A percentile compares a stretch with the other conserved stretches of the same genome.
Conservation (phyloP, 2,113 vertebrate species). For the Furnarius figulus region DNA sequence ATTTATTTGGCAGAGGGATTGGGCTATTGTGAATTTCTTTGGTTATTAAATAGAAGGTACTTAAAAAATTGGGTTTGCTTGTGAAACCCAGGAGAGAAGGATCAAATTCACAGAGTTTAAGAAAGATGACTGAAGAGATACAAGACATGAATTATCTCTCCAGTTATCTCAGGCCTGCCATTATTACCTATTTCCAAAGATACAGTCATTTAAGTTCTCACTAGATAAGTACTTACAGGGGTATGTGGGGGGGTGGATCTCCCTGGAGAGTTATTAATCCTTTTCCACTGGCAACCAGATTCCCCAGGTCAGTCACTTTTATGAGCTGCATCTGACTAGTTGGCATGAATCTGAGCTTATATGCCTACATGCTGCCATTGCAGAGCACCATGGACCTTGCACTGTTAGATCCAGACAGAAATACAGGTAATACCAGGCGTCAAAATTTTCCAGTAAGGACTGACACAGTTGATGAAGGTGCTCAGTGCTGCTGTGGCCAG, state of each 20-base stretch:
- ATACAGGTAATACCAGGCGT: neutral
- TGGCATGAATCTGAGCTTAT: neutral
- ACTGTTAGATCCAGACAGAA: neutral
- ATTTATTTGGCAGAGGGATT: constrained; percentile 15
- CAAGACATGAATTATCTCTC: neutral
- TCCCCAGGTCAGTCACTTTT: neutral
- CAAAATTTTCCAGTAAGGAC: fast-evolving
- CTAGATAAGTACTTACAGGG: neutral
- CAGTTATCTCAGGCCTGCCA: neutral
- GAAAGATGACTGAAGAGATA: neutral
- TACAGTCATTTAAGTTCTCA: neutral
- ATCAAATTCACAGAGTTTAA: neutral
- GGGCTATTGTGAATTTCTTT: neutral
- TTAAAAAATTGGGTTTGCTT: neutral
- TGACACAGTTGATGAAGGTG: neutral
- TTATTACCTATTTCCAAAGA: neutral
- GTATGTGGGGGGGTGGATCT: neutral
- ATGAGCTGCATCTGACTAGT: neutral
- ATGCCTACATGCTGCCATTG: neutral
- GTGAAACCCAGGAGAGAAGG: neutral
- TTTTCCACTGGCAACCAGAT: neutral
- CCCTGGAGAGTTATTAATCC: neutral
- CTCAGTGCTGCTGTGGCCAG: neutral
- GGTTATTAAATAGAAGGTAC: neutral
- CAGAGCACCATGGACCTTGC: neutral